Base-by-base conservation (phyloP, 2,113 vertebrate species). In the Pseudopodoces humilis region DNA sequence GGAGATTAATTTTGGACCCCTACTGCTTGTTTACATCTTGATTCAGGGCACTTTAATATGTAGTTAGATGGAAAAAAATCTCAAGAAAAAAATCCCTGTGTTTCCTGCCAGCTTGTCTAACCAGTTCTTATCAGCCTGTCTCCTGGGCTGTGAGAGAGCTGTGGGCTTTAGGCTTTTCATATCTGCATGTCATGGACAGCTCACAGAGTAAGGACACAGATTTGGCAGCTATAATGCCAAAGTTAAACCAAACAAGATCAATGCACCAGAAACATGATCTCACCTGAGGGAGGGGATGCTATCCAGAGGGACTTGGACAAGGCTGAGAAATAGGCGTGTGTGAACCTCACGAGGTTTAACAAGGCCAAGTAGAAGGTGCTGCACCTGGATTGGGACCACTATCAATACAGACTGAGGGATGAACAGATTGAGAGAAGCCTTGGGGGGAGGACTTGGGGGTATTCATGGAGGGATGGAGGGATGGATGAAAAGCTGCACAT, bases 1-100 rank as follows among this genome's bases (percentile, higher is more conserved):
- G 62, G 46, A 95, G 69, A 88, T 88, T 91, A 86, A 56, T 79
- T 95, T 44, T 92, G 81, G 69, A 75, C 41, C 72, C 65, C 53
- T 89, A 46, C 44, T 58, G 72, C 64, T 68, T 83, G 70, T 96
- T 95, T 96, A 53, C 50, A 46, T 85, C 59, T 93, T 31, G 24
- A 64, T 93, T 91, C 58, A 83, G 75, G 63, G 37, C 15, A 46
- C 28, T 85, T 85, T 49, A 88, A 85, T 75, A 58, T 1, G 2
- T 28, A 41, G 53, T 46, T 91, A 79, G 85, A 68, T 43, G 43
- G 43, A 16, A 43, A 43, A 43, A 88, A 79, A 11, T 41, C 55
- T 83, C 11, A 19, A 62, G 41, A 27, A 92, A 84, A 84, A 68
- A 62, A 10, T 4, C 9, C 10, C 19, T 3, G 13, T 37, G 18